phyloP scores from a whole-genome alignment of 1,140 invertebrate genomes.

The Formica selysi region DNA sequence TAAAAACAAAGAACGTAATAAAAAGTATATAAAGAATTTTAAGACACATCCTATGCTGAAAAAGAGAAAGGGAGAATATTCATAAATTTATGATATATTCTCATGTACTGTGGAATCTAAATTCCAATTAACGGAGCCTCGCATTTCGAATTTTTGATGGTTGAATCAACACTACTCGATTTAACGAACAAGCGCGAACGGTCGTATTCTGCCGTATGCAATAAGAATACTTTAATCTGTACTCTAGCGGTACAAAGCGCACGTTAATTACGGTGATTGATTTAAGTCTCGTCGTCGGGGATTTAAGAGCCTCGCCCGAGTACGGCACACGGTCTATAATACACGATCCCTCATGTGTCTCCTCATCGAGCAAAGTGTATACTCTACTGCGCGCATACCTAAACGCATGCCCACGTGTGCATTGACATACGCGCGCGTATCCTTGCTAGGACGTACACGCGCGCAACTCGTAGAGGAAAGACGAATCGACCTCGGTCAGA shows the following conservation, averaged over 20 bases:
- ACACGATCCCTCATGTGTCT: conserved; percentile 36
- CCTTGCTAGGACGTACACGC: not conserved
- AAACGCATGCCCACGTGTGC: conserved; percentile 14
- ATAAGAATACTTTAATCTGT: conserved; percentile 74
- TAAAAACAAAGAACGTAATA: not conserved
- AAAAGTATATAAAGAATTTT: not conserved
- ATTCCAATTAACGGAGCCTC: conserved; percentile 27
- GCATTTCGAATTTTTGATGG: conserved; percentile 23
- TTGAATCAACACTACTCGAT: conserved; percentile 12
- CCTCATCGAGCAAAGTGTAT: conserved; percentile 11
- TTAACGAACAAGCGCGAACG: conserved; percentile 9
- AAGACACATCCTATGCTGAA: not conserved
- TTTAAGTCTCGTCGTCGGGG: conserved; percentile 78
- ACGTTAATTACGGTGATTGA: conserved; percentile 85
- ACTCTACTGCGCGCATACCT: conserved; percentile 14
- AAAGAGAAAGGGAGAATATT: not conserved
- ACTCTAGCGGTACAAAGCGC: conserved; percentile 79
- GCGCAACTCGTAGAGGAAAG: conserved; percentile 24
- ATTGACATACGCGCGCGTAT: conserved; percentile 4
- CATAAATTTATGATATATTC: not conserved
- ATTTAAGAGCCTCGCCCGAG: conserved; percentile 79
- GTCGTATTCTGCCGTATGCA: conserved; percentile 25
- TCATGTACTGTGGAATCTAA: not conserved
- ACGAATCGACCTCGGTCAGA: conserved; percentile 49
- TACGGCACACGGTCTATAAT: conserved; percentile 43